phyloP scores from a whole-genome alignment of 2,888 invertebrate genomes.

The Rotaria socialis region DNA sequence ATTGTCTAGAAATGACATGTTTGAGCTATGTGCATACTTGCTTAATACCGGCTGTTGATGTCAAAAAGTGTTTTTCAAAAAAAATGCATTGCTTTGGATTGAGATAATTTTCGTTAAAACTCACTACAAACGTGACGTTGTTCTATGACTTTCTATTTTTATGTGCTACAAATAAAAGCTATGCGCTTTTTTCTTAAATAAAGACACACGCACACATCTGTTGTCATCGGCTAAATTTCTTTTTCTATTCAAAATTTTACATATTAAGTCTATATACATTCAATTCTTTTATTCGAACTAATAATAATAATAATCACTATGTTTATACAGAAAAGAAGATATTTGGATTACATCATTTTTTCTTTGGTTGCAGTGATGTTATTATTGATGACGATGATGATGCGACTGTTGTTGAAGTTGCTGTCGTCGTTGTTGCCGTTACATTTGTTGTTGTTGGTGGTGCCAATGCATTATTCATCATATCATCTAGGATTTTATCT shows the following conservation, averaged over 20 bases:
- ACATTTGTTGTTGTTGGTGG: neutral
- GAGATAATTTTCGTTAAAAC: too few species aligned
- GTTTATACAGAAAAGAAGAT: neutral
- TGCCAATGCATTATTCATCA: neutral
- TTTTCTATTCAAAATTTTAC: neutral
- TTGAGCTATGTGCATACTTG: too few species aligned
- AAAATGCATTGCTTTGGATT: too few species aligned
- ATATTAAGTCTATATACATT: neutral
- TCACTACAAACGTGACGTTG: too few species aligned
- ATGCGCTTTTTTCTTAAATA: too few species aligned
- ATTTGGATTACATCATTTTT: neutral
- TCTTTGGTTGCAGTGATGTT: neutral
- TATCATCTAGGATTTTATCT: conserved; percentile 16
- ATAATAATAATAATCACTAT: conserved; percentile 19
- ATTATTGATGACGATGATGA: neutral
- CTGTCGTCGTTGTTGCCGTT: neutral
- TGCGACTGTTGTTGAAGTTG: neutral
- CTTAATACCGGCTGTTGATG: too few species aligned
- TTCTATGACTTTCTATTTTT: too few species aligned
- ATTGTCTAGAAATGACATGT: too few species aligned
- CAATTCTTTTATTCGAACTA: neutral
- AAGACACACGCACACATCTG: too few species aligned
- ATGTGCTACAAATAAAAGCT: too few species aligned
- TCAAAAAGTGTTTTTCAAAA: too few species aligned
- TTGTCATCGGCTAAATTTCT: neutral